Evolutionary conservation across 2,113 vertebrate genomes (phyloP), one percentile per base, ranked within the genome.

Genomic region (Oxyura jamaicensis): DNA sequence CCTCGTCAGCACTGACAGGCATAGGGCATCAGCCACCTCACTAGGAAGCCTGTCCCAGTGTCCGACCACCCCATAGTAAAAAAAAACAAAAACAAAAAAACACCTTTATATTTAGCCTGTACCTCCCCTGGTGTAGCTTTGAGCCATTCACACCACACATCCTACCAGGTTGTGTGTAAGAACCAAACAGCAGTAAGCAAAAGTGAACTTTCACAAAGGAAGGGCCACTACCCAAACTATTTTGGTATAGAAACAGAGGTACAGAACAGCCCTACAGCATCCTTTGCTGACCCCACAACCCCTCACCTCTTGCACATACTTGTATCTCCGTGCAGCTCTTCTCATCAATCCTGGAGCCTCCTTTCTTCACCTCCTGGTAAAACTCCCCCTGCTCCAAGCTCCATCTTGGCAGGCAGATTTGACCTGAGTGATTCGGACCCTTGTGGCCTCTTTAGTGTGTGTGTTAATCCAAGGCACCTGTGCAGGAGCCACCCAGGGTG

Each of bases 391-490:
- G 4, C 67, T 76, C 58, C 21, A 85, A 48, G 48, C 36, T 31
- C 39, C 52, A 76, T 26, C 22, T 36, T 20, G 1, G 36, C 36
- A 63, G 13, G 22, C 16, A 66, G n/a, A 44, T 20, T 62, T 20
- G 10, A 39, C n/a, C 16, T 42, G 56, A 92, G n/a, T 36, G 6
- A 29, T 79, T 80, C 62, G 42, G 28, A 28, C 44, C 25, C 74
- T 77, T 67, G 85, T 62, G 74, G 71, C 25, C 66, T 73, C 50
- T 81, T 87, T 1, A 28, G 31, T 41, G 19, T 2, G 53, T 53
- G 36, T 10, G 33, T 91, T 85, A 96, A 91, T 82, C 82, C 85
- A 83, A 80, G 76, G 44, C 90, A 95, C 78, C 78, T 77, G 93
- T 36, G 75, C 58, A 59, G 87, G 78, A 94, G 67, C 53, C 59